Conservation (phyloP, 2,888 invertebrate genomes). For the Lochmaea capreae region DNA sequence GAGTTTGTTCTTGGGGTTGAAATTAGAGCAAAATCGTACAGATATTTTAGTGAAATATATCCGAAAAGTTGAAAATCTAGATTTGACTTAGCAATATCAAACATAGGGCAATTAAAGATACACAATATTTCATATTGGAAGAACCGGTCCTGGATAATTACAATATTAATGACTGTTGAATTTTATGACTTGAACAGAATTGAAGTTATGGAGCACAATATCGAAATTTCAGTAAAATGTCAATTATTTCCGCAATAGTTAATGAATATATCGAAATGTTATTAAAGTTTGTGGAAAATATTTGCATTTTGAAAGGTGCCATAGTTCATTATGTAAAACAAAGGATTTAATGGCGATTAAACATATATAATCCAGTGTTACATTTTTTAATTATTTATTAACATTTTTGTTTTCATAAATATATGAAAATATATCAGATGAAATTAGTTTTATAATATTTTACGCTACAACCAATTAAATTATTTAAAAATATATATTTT, state of each 20-base stretch:
- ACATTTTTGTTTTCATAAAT: no score
- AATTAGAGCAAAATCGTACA: no score
- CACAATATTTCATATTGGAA: background rate
- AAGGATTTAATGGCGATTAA: background rate
- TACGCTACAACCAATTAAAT: no score
- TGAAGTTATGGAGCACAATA: background rate
- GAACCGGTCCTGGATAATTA: background rate
- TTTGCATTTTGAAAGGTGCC: background rate
- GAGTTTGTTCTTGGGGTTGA: no score
- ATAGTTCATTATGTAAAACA: background rate
- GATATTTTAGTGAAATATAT: no score
- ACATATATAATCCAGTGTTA: background rate
- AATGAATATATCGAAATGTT: slow-evolving; percentile 11
- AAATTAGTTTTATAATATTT: no score
- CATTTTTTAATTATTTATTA: no score
- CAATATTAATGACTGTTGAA: background rate
- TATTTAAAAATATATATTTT: no score
- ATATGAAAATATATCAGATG: no score
- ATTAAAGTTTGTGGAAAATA: slow-evolving; percentile 3
- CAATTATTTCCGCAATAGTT: slow-evolving; percentile 10
- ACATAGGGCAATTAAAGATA: no score
- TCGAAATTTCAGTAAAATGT: slow-evolving; percentile 4
- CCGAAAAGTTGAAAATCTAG: no score
- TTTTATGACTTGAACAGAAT: background rate
- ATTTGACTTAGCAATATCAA: no score